Conservation (phyloP, 2,797 vertebrate genomes). For the Alectoris magna region DNA sequence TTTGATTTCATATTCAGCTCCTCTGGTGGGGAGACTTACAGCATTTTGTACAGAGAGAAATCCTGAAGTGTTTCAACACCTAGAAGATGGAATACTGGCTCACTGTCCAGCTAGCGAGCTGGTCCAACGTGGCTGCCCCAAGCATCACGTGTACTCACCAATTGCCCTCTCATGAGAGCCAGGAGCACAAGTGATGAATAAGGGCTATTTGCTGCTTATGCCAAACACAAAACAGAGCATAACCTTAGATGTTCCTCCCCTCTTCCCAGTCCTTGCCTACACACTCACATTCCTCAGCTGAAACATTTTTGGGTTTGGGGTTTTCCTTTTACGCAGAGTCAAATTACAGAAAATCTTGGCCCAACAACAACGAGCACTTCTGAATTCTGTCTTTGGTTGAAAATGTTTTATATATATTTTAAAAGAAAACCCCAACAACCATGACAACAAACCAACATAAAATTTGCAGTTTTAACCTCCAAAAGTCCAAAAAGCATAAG, state of each 20-base stretch:
- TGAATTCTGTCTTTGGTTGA: background rate
- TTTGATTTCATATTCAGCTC: background rate
- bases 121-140: background rate
- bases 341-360: background rate
- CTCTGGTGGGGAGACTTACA: background rate
- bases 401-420: background rate
- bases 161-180: accelerated
- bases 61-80: background rate
- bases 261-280: background rate
- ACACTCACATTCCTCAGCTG: background rate
- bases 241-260: background rate
- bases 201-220: background rate
- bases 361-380: background rate
- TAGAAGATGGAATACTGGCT: too few species aligned
- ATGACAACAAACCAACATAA: background rate
- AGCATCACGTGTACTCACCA: background rate
- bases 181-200: background rate
- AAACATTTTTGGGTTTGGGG: background rate
- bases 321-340: background rate
- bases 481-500: background rate
- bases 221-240: background rate
- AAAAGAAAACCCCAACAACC: too few species aligned
- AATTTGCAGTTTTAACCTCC: background rate
- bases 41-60: background rate
- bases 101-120: background rate